phyloP scores from a whole-genome alignment of 2,113 vertebrate species.

The Poicephalus gulielmi region DNA sequence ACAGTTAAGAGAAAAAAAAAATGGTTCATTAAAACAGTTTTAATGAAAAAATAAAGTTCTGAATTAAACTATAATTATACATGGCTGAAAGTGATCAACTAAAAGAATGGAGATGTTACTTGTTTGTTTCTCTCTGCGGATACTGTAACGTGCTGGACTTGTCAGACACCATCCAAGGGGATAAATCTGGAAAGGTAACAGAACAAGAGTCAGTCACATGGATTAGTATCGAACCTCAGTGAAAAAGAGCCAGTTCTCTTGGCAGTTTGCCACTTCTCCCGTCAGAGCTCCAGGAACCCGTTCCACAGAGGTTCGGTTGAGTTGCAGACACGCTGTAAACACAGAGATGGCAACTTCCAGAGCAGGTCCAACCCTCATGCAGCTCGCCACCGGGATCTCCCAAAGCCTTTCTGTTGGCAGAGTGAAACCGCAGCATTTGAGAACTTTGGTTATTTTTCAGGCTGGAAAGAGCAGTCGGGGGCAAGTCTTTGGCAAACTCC shows the following conservation, averaged over 20 bases:
- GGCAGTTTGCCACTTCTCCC: not conserved
- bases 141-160: not conserved
- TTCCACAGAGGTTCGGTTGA: not conserved
- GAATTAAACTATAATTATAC: constrained; percentile 67
- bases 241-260: not conserved
- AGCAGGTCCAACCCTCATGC: not conserved
- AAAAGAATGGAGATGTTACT: constrained; percentile 40
- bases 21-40: constrained; percentile 60
- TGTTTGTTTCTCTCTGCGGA: constrained; percentile 40
- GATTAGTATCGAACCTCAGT: not conserved
- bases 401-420: not conserved
- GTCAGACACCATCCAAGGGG: constrained; percentile 8
- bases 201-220: constrained; percentile 9
- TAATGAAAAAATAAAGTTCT: constrained; percentile 74
- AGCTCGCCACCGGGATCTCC: not conserved
- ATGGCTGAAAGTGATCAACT: constrained; percentile 48
- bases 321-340: not conserved
- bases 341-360: not conserved
- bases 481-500: constrained; percentile 60
- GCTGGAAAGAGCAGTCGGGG: not conserved
- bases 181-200: constrained; percentile 25
- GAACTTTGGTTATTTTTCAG: constrained; percentile 65
- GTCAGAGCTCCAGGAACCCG: not conserved
- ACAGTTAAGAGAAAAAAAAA: constrained; percentile 43
- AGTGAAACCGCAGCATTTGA: constrained; percentile 10